Evolutionary conservation across 2,113 vertebrate genomes (phyloP).

Genomic region (Actenoides hombroni): DNA sequence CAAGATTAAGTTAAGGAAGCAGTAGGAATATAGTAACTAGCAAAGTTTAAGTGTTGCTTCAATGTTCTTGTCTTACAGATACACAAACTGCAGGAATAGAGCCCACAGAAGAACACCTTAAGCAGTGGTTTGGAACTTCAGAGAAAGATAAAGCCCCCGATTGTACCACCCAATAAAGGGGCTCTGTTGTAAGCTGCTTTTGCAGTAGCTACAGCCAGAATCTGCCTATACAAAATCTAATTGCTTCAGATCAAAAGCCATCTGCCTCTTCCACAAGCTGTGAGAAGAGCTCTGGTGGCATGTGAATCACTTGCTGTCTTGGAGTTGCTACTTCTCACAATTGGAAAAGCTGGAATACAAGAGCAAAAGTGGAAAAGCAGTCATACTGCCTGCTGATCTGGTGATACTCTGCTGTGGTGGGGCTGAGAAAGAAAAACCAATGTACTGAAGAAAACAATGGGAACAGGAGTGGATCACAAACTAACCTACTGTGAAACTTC

Average conservation of each 20-base stretch:
- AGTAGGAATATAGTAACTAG: background rate
- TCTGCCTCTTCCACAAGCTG: background rate
- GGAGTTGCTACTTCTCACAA: background rate
- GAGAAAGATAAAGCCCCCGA: conserved; percentile 26
- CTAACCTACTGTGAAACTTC: background rate
- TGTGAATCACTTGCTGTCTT: background rate
- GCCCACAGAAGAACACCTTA: background rate
- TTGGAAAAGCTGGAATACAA: background rate
- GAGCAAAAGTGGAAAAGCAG: background rate
- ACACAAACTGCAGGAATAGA: background rate
- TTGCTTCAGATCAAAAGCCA: background rate
- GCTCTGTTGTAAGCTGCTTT: background rate
- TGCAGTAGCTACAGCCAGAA: background rate
- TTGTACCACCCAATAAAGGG: conserved; percentile 46
- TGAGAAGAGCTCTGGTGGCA: background rate
- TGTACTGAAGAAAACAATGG: background rate
- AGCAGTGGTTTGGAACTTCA: conserved; percentile 15
- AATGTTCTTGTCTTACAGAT: conserved; percentile 11
- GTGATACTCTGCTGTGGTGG: background rate
- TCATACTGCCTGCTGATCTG: background rate
- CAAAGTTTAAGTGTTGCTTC: background rate
- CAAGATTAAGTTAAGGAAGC: no score
- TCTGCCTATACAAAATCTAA: background rate
- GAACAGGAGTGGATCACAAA: background rate
- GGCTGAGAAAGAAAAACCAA: background rate